These are phyloP conservation scores for Sinohyriopsis cumingii DNA, from an alignment of 2,888 invertebrate species.

Conservation along the genomic window DNA sequence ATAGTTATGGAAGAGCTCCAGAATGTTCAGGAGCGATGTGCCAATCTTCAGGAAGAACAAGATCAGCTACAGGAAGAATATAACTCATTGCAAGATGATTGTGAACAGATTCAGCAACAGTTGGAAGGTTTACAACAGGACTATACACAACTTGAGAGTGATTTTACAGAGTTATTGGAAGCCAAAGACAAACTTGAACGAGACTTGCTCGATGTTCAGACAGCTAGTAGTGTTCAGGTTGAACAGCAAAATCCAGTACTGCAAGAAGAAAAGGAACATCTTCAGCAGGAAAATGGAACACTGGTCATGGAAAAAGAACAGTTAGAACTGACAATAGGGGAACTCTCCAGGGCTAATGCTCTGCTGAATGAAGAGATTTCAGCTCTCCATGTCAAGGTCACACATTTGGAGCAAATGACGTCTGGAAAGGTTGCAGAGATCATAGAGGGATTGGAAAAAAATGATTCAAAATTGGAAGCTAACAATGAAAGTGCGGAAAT, in stretches of 20 bases:
- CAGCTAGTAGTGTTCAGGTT: slow-evolving; percentile 40
- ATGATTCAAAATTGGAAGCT: slow-evolving; percentile 1
- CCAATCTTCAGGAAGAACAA: slow-evolving; percentile 34
- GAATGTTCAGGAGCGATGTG: slow-evolving; percentile 46
- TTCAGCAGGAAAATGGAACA: slow-evolving; percentile 50
- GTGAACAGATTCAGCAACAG: slow-evolving; percentile 51
- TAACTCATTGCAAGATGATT: slow-evolving; percentile 54
- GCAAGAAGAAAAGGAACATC: slow-evolving; percentile 35
- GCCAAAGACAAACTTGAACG: slow-evolving; percentile 61
- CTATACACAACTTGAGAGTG: slow-evolving; percentile 56
- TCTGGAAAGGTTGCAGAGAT: not conserved
- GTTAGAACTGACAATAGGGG: slow-evolving; percentile 52
- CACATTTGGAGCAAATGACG: too few species aligned
- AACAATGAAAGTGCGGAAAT: not conserved
- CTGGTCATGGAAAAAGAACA: slow-evolving; percentile 53
- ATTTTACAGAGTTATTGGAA: slow-evolving; percentile 56
- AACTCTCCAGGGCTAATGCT: slow-evolving; percentile 53
- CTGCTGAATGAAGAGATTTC: slow-evolving; percentile 45
- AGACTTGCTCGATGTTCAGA: slow-evolving; percentile 44
- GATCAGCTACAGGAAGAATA: slow-evolving; percentile 50
- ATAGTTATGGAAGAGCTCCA: slow-evolving; percentile 62
- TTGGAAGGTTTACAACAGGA: slow-evolving; percentile 59
- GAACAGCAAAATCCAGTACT: slow-evolving; percentile 41
- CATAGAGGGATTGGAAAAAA: too few species aligned
- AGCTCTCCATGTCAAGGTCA: too few species aligned